Evolutionary conservation across 2,113 vertebrate genomes (phyloP).

Genomic region (Hiodon tergisus): DNA sequence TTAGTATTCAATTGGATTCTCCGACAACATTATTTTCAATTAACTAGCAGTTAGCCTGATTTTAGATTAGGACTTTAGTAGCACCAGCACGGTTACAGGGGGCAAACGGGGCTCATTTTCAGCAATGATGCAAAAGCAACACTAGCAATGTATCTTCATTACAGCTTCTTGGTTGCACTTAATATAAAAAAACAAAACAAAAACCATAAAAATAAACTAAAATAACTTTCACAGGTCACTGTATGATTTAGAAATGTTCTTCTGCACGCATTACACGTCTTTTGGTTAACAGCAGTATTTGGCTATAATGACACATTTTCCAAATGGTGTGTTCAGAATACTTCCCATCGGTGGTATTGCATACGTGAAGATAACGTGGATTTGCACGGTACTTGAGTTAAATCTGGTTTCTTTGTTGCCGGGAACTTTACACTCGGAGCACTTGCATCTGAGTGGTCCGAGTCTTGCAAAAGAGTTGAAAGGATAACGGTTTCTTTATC

Average conservation of each 20-base stretch:
- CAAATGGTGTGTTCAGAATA: constrained; percentile 26
- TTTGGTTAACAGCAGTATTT: constrained; percentile 64
- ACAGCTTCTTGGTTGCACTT: constrained; percentile 4
- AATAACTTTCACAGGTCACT: constrained; percentile 23
- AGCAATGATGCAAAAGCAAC: constrained; percentile 16
- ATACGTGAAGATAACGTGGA: neutral
- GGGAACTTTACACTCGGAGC: constrained; percentile 6
- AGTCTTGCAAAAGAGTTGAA: no score
- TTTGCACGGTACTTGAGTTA: neutral
- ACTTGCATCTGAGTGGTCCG: no score
- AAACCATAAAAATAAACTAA: constrained; percentile 1
- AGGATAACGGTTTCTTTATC: no score
- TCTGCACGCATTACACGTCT: constrained; percentile 29
- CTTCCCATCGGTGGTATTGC: constrained; percentile 22
- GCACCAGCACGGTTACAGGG: constrained; percentile 13
- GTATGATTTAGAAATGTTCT: constrained; percentile 16
- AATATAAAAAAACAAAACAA: constrained; percentile 5
- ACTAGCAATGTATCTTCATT: constrained; percentile 2
- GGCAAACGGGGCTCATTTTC: neutral
- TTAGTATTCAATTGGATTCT: constrained; percentile 21
- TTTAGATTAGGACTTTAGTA: constrained; percentile 9
- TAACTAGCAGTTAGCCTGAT: constrained; percentile 14
- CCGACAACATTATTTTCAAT: constrained; percentile 22
- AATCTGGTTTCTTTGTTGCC: neutral
- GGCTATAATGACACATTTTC: constrained; percentile 40